Base-by-base conservation (phyloP, 2,113 vertebrate species). In the Poicephalus meyeri region DNA sequence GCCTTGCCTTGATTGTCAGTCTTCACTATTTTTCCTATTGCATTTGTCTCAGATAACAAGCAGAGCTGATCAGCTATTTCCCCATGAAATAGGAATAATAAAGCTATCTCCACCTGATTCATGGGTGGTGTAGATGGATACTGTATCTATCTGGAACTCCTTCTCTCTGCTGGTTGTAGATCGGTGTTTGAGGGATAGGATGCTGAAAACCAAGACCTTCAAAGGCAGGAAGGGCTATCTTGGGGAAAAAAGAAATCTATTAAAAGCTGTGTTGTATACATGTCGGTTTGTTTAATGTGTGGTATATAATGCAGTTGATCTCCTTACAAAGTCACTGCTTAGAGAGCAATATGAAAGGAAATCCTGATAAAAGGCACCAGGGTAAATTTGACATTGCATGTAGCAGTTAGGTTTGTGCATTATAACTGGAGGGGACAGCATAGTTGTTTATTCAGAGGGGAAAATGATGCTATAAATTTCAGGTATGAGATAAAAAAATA, bases 341-440 rank as follows among this genome's bases (percentile, higher is more conserved):
- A 95, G 92, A 95, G 86, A 96, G 94, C 80, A 94, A 82, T 95
- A 93, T 90, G 83, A 91, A 88, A 95, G 91, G 89, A 94, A 91
- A 97, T 95, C 69, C 89, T 89, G 92, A 95, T 91, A 95, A 94
- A 93, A 96, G 86, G 86, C 91, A 92, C 58, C 82, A 88, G 70
- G 92, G 82, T 94, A 95, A 97, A 95, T 96, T 91, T 95, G 93
- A 91, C 71, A 92, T 95, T 88, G 86, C 68, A 76, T 86, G 81
- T 93, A 94, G 94, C 91, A 95, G 86, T 96, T 91, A 81, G 55
- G 89, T 96, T 97, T 93, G 80, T 17, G 9, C 0, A 4, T 95
- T 93, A 84, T 97, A 94, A 95, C 97, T 97, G 97, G 81, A 87
- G 92, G 89, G 52, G 88, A 86, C 88, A 60, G 80, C 94, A 50